Conservation (phyloP, 2,888 invertebrate species). For the Athalia cordata region DNA sequence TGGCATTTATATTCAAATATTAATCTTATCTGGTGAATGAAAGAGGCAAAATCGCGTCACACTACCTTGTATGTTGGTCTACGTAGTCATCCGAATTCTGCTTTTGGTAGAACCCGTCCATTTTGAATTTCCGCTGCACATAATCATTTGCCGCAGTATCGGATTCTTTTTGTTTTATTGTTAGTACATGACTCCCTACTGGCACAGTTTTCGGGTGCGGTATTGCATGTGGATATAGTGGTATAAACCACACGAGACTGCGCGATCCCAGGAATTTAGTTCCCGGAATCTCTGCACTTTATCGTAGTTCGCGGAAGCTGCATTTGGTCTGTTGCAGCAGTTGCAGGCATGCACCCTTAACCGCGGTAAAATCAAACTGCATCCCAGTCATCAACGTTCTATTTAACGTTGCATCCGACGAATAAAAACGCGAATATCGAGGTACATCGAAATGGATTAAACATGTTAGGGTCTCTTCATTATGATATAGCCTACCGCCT, state of each 20-base stretch:
- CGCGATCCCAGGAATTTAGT: conserved; percentile 31
- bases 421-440: neutral
- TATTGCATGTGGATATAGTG: conserved; percentile 17
- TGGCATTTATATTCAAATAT: conserved; percentile 16
- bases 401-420: neutral
- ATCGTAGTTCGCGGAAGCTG: conserved; percentile 1
- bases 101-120: conserved; percentile 38
- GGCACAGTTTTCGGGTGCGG: conserved; percentile 37
- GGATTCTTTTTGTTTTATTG: conserved; percentile 42
- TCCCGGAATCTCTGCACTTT: conserved; percentile 26
- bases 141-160: conserved; percentile 44
- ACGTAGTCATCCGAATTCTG: conserved; percentile 41
- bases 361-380: conserved; percentile 37
- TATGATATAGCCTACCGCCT: no score
- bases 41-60: neutral
- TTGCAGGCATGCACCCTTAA: neutral
- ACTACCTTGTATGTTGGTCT: conserved; percentile 46
- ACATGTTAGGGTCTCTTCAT: neutral
- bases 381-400: neutral
- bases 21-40: neutral
- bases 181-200: conserved; percentile 10
- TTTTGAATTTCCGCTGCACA: conserved; percentile 47
- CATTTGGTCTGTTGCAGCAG: neutral
- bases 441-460: neutral
- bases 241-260: conserved; percentile 21